Percentiles rank a stretch among this genome's conserved stretches.
Conservation (phyloP, 2,113 vertebrate genomes). For the Eudyptes chrysolophus region DNA sequence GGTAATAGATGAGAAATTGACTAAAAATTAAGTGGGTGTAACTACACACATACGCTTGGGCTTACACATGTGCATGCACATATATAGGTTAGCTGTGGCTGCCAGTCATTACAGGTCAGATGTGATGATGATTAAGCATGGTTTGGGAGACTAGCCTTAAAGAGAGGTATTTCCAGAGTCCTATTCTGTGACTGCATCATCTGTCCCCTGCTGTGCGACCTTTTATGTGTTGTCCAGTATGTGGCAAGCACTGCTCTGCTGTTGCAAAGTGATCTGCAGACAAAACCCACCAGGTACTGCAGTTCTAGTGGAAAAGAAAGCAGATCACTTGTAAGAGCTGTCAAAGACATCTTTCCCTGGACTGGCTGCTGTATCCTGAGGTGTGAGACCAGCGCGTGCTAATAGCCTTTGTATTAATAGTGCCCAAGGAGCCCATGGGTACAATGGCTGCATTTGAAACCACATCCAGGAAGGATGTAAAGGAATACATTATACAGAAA, state of each 20-base stretch:
- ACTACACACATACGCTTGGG: not conserved
- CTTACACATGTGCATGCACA: not conserved
- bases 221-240: not conserved
- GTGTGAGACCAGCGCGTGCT: not conserved
- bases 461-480: too few relatives aligned
- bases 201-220: not conserved
- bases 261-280: not conserved
- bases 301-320: not conserved
- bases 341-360: not conserved
- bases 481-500: not conserved
- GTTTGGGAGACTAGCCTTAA: not conserved
- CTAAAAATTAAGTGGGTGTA: not conserved
- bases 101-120: not conserved
- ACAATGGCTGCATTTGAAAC: not conserved
- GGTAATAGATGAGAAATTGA: not conserved
- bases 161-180: not conserved
- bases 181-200: not conserved
- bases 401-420: not conserved
- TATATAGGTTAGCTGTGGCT: not conserved
- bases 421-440: not conserved
- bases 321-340: not conserved
- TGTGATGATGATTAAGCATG: not conserved
- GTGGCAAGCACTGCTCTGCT: not conserved
- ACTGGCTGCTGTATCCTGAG: not conserved
- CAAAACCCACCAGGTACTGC: not conserved